Evolutionary conservation across 2,888 invertebrate species (phyloP), one percentile per base, ranked within the genome.

Genomic region (Teinopalpus imperialis): DNA sequence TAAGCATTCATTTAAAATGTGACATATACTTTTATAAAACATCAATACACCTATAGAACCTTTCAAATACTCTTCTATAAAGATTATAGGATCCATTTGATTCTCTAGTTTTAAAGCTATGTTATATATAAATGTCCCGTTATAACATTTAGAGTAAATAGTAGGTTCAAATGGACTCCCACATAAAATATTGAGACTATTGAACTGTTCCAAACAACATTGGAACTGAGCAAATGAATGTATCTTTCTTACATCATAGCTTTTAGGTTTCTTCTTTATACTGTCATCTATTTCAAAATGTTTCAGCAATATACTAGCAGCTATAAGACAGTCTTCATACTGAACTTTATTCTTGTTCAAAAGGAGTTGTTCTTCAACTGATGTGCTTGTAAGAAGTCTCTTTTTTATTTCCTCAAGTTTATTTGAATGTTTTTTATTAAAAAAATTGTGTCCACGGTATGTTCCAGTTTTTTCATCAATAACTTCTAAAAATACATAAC

Each of bases 61-160:
- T 61, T 65, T 70, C 2, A 91, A 56, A 51, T 90, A 89, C 39
- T 90, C 74, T 20, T 86, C 74, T 1, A 94, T 65, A 63, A 92
- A 93, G 26, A 61, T 63, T 14, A 80, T 70, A 0, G 92, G 76
- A 58, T 93, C 87, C 0, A 66, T 51, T 12, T 93, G 90, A 51
- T 82, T 88, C 49, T 90, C 90, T 34, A 95, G 83, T 73, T 92
- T 91, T 16, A 78, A 74, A 46, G 92, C 92, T 14, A 94, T 75
- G 79, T 95, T 95, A 60, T 95, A 95, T 0, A 94, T 69, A 72
- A 95, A 93, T 0, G 94, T 93, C 0, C 95, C 95, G 73, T 94
- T 93, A 55, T 90, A 94, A 50, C 91, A 83, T 58, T 91, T 90
- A n/a, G 90, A 90, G 62, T 93, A 89, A 23, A 85, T 76, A 26